Base-by-base conservation (phyloP, 2,113 vertebrate genomes). In the Corydoras maculifer region DNA sequence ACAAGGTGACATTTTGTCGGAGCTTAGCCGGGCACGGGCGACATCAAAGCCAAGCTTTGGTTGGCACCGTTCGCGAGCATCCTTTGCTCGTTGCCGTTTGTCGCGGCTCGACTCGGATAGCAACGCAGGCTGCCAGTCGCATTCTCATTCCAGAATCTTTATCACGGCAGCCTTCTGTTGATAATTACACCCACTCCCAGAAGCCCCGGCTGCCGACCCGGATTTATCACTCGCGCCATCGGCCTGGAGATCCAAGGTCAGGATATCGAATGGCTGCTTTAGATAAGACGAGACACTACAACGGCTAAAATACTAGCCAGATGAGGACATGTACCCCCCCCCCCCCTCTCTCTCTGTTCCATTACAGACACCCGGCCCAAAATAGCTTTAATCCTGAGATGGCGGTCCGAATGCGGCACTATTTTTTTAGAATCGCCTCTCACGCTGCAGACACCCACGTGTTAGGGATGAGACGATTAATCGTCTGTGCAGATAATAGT, bases 341-440 rank as follows among this genome's bases (percentile, higher is more conserved):
- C 35, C 74, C 77, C 12, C 2, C 80, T 81, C 79, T 80, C 78
- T 81, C 87, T 80, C 82, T 83, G 87, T 86, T 79, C 79, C 83
- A 85, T 79, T 78, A 74, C 58, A 70, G 69, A 67, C 78, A 82
- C 82, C 81, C 64, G 80, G 65, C 62, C 79, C 76, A 82, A 87
- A 84, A 75, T 76, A 85, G 72, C 84, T 83, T 88, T 78, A 83
- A 86, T 85, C 82, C 83, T 70, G 74, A 79, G 84, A 84, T 82
- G 72, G 84, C 84, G 80, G 70, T 84, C 67, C 58, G 48, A 84
- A 73, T 64, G 49, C 75, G 84, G 77, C 82, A 77, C 76, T 78
- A 83, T 61, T 78, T 79, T 78, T 78, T 43, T 2, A 0, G 7
- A 85, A 79, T 79, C 75, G 79, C 74, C 68, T 69, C 76, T 76